Conservation (phyloP, 2,113 vertebrate species). For the Abramis brama region DNA sequence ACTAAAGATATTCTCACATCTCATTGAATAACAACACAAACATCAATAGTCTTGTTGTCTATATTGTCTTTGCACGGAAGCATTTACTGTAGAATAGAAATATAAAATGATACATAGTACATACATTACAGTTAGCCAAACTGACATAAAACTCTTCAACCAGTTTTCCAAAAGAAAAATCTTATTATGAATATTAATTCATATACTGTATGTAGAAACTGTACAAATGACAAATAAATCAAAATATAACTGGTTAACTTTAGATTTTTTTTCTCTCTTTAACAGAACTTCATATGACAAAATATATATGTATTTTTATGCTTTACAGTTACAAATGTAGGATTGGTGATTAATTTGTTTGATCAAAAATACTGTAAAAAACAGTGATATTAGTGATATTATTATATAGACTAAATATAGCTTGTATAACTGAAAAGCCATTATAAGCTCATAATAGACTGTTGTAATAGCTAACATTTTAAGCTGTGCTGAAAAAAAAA, state of each 20-base stretch:
- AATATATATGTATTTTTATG: too few species aligned
- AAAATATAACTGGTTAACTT: too few species aligned
- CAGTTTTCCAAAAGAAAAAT: not conserved
- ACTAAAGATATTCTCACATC: not conserved
- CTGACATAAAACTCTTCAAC: not conserved
- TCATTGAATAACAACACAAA: not conserved
- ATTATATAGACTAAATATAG: conserved; percentile 14
- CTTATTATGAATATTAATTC: not conserved
- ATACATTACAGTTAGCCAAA: not conserved
- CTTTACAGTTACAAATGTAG: not conserved
- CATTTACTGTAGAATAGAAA: not conserved
- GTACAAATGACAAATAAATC: too few species aligned
- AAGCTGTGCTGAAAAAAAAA: not conserved
- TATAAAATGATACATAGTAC: not conserved
- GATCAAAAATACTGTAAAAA: not conserved
- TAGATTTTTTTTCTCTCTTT: too few species aligned
- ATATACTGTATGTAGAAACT: too few species aligned
- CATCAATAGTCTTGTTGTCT: not conserved
- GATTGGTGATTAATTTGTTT: not conserved
- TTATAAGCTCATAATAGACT: not conserved
- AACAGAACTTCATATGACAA: too few species aligned
- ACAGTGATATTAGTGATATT: not conserved
- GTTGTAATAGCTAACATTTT: not conserved
- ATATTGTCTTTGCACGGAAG: not conserved
- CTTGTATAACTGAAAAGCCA: not conserved